phyloP scores from a whole-genome alignment of 1,140 invertebrate species.

The Drosophila pseudoobscura region DNA sequence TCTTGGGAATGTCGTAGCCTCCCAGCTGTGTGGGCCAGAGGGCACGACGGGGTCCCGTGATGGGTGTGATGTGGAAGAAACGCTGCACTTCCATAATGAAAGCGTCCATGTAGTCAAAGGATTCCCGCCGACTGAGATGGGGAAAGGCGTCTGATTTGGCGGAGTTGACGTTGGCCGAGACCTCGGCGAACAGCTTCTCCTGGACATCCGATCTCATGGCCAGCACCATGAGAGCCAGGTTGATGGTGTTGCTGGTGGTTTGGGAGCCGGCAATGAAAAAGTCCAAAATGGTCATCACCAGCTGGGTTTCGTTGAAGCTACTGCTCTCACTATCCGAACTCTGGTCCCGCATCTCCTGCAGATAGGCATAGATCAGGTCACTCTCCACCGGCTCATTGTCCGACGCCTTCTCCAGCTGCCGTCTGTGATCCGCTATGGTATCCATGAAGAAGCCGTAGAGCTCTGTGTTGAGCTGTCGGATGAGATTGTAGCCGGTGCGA shows the following conservation, averaged over 20 bases:
- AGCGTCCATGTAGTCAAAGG: slow-evolving; percentile 87
- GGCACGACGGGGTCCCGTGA: slow-evolving; percentile 88
- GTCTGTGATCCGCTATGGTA: slow-evolving; percentile 86
- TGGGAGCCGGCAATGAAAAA: slow-evolving; percentile 89
- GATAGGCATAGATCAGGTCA: slow-evolving; percentile 89
- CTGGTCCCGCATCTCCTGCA: slow-evolving; percentile 87
- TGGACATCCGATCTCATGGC: slow-evolving; percentile 88
- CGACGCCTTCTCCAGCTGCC: slow-evolving; percentile 81
- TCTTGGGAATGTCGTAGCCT: slow-evolving; percentile 88
- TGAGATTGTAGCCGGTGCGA: slow-evolving; percentile 87
- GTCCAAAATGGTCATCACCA: slow-evolving; percentile 88
- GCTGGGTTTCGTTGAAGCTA: slow-evolving; percentile 88
- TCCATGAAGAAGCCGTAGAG: slow-evolving; percentile 86
- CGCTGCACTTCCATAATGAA: slow-evolving; percentile 88
- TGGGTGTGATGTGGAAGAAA: slow-evolving; percentile 86
- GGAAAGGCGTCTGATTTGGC: slow-evolving; percentile 49
- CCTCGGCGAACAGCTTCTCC: slow-evolving; percentile 86
- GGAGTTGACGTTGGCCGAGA: slow-evolving; percentile 82
- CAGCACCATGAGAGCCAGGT: slow-evolving; percentile 89
- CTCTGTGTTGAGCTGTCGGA: slow-evolving; percentile 86
- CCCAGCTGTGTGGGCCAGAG: slow-evolving; percentile 85
- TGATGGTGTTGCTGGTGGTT: slow-evolving; percentile 89
- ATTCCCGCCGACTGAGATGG: slow-evolving; percentile 79
- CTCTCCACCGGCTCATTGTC: slow-evolving; percentile 84
- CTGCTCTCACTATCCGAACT: slow-evolving; percentile 70